Base-by-base conservation (phyloP, 1,140 invertebrate species). In the Scaptomyza graminum region DNA sequence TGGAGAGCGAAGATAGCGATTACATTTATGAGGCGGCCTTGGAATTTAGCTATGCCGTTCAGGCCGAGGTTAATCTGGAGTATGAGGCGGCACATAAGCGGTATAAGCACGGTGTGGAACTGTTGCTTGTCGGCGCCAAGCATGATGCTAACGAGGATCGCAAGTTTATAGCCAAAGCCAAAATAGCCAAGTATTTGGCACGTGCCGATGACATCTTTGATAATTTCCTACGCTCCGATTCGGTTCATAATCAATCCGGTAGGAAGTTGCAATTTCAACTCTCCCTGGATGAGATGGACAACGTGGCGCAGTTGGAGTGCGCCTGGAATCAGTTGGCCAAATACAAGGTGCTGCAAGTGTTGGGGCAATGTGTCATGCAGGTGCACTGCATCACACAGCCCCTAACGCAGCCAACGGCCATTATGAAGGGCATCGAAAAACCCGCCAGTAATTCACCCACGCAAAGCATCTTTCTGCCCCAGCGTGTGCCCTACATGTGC, bases 401-500 rank as follows among this genome's bases (percentile, higher is more conserved):
- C 5, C 70, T 46, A 16, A 31, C 62, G 6, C 90, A 93, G 16
- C 76, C 92, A 25, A 62, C 85, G 11, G 92, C 90, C 67, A 91
- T 92, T 37, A 90, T 93, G 69, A 93, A 93, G 66, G 92, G 92
- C 28, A 92, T 93, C 18, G 92, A 93, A 50, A 93, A 93, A 71
- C 91, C 92, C 1, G 85, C 90, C 9, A 90, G 84, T 25, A 83
- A 91, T 55, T 81, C 89, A 2, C 89, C 77, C 67, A 92, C 90
- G 13, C 90, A 81, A 79, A 91, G 82, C 66, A 91, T 82, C 28
- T 92, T 92, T 62, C 75, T 93, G 54, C 93, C 93, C 6, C 91
- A 93, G 69, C 87, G 92, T 69, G 92, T 93, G 64, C 92, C 93
- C 57, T 93, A 92, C 51, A 93, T 93, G 93, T 90, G 92, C 4